phyloP scores from a whole-genome alignment of 2,888 invertebrate genomes.

The Lasioglossum figueresi region DNA sequence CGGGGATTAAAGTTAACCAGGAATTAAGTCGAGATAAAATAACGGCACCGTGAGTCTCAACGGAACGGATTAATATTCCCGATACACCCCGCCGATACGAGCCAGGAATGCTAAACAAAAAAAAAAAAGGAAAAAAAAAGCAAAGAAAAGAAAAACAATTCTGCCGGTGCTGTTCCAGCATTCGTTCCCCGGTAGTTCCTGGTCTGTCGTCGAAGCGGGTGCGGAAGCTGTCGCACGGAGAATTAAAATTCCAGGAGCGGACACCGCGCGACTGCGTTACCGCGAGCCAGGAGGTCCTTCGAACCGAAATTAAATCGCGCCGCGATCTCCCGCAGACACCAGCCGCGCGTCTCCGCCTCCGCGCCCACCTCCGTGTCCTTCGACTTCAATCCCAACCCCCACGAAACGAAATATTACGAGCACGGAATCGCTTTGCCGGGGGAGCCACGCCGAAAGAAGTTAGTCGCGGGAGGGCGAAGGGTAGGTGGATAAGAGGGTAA shows the following conservation, averaged over 20 bases:
- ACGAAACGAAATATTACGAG: conserved; percentile 16
- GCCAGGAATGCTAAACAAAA: not conserved
- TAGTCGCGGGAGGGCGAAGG: not conserved
- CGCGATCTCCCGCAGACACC: conserved; percentile 20
- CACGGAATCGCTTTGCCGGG: conserved; percentile 34
- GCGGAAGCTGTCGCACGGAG: not conserved
- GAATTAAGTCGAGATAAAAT: not conserved
- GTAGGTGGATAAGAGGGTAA: not conserved
- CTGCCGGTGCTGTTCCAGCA: not conserved
- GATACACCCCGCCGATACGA: not conserved
- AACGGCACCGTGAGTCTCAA: not conserved
- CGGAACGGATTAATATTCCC: conserved; percentile 4
- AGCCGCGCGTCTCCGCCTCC: not conserved
- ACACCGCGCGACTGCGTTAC: conserved; percentile 4
- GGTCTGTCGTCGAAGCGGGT: not conserved
- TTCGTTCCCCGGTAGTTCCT: not conserved
- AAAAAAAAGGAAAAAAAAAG: too few species aligned
- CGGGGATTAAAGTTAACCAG: not conserved
- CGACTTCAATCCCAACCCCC: conserved; percentile 7
- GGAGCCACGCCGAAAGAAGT: not conserved
- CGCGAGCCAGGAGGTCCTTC: conserved; percentile 27
- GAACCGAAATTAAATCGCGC: conserved; percentile 60
- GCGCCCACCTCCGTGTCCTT: not conserved
- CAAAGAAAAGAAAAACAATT: not conserved
- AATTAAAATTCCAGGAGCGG: conserved; percentile 57